Evolutionary conservation across 2,797 vertebrate genomes (phyloP).

Genomic region (Selene dorsalis): DNA sequence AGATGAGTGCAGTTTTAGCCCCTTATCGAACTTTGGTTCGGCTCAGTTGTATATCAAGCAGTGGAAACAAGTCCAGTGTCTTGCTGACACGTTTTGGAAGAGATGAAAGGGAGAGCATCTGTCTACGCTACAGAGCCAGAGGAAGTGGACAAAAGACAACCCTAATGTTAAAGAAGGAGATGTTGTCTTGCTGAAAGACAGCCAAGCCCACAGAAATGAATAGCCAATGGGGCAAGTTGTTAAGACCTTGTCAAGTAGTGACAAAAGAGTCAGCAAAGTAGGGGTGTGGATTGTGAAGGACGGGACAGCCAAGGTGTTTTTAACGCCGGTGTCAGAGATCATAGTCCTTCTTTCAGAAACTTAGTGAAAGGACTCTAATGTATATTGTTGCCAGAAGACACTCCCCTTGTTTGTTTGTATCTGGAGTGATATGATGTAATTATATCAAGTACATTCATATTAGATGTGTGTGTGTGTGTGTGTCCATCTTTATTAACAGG

Average conservation of each 20-base stretch:
- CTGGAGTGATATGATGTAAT: not conserved
- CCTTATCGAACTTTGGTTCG: not conserved
- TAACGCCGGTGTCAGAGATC: not conserved
- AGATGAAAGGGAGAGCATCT: constrained; percentile 16
- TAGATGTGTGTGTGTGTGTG: no score
- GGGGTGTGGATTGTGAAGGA: constrained; percentile 3
- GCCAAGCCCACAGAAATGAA: constrained; percentile 5
- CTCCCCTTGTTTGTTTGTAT: not conserved
- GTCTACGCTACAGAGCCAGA: not conserved
- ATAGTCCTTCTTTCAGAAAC: not conserved
- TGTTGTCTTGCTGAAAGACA: constrained; percentile 11
- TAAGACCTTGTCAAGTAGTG: not conserved
- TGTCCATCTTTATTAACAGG: no score
- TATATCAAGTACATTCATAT: not conserved
- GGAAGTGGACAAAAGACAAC: constrained; percentile 7
- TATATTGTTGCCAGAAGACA: not conserved
- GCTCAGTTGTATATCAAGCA: not conserved
- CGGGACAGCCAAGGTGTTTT: not conserved
- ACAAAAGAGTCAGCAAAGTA: not conserved
- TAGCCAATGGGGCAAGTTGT: not conserved
- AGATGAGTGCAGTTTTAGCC: not conserved
- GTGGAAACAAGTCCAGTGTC: constrained; percentile 12
- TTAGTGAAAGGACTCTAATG: no score
- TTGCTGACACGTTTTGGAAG: constrained; percentile 14
- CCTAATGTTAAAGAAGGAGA: constrained; percentile 17